Conservation (phyloP, 2,797 vertebrate genomes). For the Sebastolobus alascanus region DNA sequence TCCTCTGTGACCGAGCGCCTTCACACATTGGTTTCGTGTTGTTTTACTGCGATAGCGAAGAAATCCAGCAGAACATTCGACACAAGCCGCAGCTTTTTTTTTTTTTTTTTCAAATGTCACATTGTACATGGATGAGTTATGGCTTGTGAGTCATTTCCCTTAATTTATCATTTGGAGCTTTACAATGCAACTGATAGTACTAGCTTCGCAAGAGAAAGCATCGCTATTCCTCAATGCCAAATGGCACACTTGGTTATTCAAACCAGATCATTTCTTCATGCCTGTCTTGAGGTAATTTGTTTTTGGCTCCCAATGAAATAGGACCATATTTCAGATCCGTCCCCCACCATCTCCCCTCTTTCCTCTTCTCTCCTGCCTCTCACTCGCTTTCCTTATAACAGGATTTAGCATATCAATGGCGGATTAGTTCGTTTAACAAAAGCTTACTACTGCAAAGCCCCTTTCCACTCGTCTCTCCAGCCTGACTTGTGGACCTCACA, state of each 20-base stretch:
- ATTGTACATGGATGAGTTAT: slow-evolving; percentile 16
- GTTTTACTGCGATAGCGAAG: background rate
- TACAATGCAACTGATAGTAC: slow-evolving; percentile 20
- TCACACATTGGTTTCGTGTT: slow-evolving; percentile 29
- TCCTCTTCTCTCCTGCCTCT: slow-evolving; percentile 37
- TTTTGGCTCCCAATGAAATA: slow-evolving; percentile 51
- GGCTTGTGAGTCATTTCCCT: slow-evolving; percentile 6
- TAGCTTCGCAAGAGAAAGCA: slow-evolving; percentile 22
- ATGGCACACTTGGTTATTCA: slow-evolving; percentile 47
- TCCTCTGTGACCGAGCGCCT: slow-evolving; percentile 36
- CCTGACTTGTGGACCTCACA: slow-evolving; percentile 83
- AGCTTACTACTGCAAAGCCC: slow-evolving; percentile 82
- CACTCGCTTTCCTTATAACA: slow-evolving; percentile 73
- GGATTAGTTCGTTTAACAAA: slow-evolving; percentile 83
- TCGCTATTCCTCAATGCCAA: slow-evolving; percentile 34
- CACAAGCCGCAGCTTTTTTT: slow-evolving; percentile 7
- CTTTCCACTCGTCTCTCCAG: slow-evolving; percentile 80
- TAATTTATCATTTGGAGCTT: slow-evolving; percentile 45
- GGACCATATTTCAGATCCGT: slow-evolving; percentile 56
- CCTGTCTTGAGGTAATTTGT: slow-evolving; percentile 57
- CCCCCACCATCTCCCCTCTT: slow-evolving; percentile 26
- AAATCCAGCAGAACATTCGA: slow-evolving; percentile 18
- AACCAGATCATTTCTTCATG: slow-evolving; percentile 46
- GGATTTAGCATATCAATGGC: slow-evolving; percentile 85
- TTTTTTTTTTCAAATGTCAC: slow-evolving; percentile 16